Evolutionary conservation across 2,888 invertebrate species (phyloP).

Genomic region (Euplagia quadripunctaria): DNA sequence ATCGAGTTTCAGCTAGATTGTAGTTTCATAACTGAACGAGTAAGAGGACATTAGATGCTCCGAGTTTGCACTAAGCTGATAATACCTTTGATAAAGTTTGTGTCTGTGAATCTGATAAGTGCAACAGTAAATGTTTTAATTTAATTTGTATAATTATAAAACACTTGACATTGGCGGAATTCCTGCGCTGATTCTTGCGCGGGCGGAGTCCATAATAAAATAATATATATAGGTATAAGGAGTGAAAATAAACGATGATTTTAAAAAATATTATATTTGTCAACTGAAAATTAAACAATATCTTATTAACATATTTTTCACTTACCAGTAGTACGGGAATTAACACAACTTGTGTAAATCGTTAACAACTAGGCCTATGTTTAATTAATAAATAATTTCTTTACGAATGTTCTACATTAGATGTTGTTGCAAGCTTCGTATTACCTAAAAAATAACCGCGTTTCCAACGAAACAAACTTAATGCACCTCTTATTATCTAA

Average conservation of each 20-base stretch:
- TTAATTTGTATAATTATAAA: no score
- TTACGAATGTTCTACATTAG: conserved; percentile 48
- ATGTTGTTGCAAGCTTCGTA: conserved; percentile 51
- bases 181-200: no score
- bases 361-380: conserved; percentile 76
- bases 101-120: not conserved
- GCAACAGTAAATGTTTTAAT: no score
- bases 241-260: conserved; percentile 42
- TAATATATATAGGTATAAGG: no score
- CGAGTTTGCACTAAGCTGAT: no score
- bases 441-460: conserved; percentile 60
- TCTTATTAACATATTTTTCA: conserved; percentile 74
- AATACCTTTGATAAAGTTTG: no score
- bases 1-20: no score
- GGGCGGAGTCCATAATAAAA: no score
- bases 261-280: conserved; percentile 85
- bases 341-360: conserved; percentile 74
- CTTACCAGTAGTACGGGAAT: conserved; percentile 79
- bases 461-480: conserved; percentile 70
- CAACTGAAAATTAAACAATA: conserved; percentile 86
- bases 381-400: conserved; percentile 67
- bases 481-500: conserved; percentile 79
- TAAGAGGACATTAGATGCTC: no score
- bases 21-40: no score
- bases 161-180: no score